Conservation (phyloP, 2,888 invertebrate species). For the Platycheirus rosarum region DNA sequence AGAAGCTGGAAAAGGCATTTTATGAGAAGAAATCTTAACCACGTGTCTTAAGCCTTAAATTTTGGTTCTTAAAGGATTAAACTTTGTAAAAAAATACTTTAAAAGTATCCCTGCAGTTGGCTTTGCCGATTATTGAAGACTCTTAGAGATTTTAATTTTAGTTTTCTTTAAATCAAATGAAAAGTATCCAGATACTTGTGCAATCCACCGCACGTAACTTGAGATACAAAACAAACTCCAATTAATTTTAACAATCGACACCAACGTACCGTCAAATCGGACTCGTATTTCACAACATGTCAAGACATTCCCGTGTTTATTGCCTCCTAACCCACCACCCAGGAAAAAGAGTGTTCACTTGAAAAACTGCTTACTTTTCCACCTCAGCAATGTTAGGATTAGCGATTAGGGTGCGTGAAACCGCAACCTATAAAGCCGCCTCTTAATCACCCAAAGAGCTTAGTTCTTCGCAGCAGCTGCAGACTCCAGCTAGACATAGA, state of each 20-base stretch:
- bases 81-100: too few relatives aligned
- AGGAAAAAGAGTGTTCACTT: conserved; percentile 37
- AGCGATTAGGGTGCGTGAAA: conserved; percentile 47
- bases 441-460: conserved; percentile 46
- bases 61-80: too few relatives aligned
- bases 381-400: conserved; percentile 28
- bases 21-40: too few relatives aligned
- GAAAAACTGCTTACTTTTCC: conserved; percentile 50
- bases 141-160: too few relatives aligned
- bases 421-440: conserved; percentile 64
- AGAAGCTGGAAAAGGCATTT: too few relatives aligned
- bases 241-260: conserved; percentile 28
- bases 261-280: too few relatives aligned
- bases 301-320: conserved; percentile 36
- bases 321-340: conserved; percentile 12
- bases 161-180: too few relatives aligned
- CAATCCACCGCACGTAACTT: background rate
- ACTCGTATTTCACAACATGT: conserved; percentile 52
- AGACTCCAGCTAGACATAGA: conserved; percentile 28
- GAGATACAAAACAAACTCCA: background rate
- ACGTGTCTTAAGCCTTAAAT: too few relatives aligned
- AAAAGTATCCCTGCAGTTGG: too few relatives aligned
- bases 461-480: conserved; percentile 56
- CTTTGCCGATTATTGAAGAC: too few relatives aligned
- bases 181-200: too few relatives aligned